A percentile compares a stretch with the other conserved stretches of the same genome.
phyloP scores from a whole-genome alignment of 1,140 invertebrate species.

The Zaprionus vittiger region DNA sequence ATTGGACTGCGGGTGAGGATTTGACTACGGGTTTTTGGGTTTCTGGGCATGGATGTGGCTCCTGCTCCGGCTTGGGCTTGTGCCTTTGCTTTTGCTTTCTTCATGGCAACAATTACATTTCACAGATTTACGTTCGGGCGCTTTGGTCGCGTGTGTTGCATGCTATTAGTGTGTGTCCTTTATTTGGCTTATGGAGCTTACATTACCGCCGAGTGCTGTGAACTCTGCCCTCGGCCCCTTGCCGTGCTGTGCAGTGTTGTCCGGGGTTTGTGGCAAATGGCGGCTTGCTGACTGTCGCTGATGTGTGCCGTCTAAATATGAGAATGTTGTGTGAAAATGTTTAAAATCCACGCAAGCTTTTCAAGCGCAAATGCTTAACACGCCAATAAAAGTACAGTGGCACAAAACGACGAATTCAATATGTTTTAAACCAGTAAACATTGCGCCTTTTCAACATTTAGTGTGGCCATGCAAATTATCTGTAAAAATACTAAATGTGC shows the following conservation, averaged over 20 bases:
- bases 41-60: not conserved
- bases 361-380: slow-evolving; percentile 75
- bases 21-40: not conserved
- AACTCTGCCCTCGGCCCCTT: not conserved
- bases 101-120: slow-evolving; percentile 82
- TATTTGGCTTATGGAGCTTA: slow-evolving; percentile 76
- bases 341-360: slow-evolving; percentile 78
- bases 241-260: not conserved
- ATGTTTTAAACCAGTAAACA: not conserved
- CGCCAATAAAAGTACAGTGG: slow-evolving; percentile 48
- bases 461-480: not conserved
- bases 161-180: slow-evolving; percentile 74
- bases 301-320: slow-evolving; percentile 81
- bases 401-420: not conserved
- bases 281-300: slow-evolving; percentile 55
- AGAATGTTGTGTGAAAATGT: slow-evolving; percentile 82
- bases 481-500: not conserved
- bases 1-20: not conserved
- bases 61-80: slow-evolving; percentile 14
- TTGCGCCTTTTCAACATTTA: not conserved
- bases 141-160: slow-evolving; percentile 77
- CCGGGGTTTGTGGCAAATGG: slow-evolving; percentile 25
- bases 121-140: slow-evolving; percentile 75
- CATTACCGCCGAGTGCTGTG: slow-evolving; percentile 61
- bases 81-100: slow-evolving; percentile 32